Evolutionary conservation across 2,888 invertebrate species (phyloP).

Genomic region (Drosophila barbarae): DNA sequence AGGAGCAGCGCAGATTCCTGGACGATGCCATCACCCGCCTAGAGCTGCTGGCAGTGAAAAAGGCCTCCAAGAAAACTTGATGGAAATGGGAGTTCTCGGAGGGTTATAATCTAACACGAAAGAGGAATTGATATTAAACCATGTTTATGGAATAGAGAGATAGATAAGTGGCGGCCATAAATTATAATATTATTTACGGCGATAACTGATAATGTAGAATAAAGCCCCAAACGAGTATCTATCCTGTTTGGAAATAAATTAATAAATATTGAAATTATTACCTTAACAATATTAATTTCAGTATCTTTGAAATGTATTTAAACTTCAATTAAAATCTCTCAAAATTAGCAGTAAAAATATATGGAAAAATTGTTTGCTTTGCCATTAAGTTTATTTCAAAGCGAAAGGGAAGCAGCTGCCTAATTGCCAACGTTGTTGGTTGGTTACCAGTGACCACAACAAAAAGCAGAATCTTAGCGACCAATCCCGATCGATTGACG

Average conservation of each 20-base stretch:
- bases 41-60: slow-evolving; percentile 43
- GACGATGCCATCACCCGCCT: slow-evolving; percentile 58
- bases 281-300: background rate
- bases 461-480: slow-evolving; percentile 25
- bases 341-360: background rate
- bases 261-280: background rate
- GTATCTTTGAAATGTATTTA: background rate
- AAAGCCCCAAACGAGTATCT: background rate
- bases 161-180: slow-evolving; percentile 1
- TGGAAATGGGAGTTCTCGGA: background rate
- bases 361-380: background rate
- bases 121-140: background rate
- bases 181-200: background rate
- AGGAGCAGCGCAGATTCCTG: slow-evolving; percentile 57
- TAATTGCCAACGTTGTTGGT: background rate
- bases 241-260: background rate
- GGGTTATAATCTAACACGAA: background rate
- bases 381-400: background rate
- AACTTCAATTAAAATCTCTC: background rate
- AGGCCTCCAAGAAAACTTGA: slow-evolving; percentile 5
- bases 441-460: slow-evolving; percentile 24
- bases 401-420: background rate
- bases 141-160: background rate
- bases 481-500: slow-evolving; percentile 20
- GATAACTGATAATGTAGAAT: slow-evolving; percentile 7